phyloP scores from a whole-genome alignment of 2,888 invertebrate genomes.

The Pheosia tremula region DNA sequence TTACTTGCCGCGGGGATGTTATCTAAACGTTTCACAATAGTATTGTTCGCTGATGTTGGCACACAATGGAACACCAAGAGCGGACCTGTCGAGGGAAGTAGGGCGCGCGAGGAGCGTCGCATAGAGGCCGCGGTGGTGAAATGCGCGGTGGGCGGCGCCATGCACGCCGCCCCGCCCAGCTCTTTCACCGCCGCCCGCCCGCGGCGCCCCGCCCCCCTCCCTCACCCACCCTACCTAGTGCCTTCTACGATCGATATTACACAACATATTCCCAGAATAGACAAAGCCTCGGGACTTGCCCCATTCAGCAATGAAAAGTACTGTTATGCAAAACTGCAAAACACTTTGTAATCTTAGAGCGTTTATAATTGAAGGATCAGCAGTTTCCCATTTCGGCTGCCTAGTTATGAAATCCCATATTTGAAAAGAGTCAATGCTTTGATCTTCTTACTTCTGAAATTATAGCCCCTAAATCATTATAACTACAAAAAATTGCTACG shows the following conservation, averaged over 20 bases:
- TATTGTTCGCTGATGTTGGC: slow-evolving; percentile 71
- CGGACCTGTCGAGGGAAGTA: slow-evolving; percentile 77
- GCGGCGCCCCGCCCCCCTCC: slow-evolving; percentile 65
- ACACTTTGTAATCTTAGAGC: neutral
- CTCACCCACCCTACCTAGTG: slow-evolving; percentile 54
- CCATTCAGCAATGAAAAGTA: slow-evolving; percentile 63
- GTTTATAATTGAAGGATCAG: neutral
- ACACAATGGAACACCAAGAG: slow-evolving; percentile 81
- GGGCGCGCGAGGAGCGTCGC: slow-evolving; percentile 68
- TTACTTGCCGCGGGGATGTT: slow-evolving; percentile 68
- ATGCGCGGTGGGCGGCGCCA: slow-evolving; percentile 76
- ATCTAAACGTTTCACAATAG: slow-evolving; percentile 78
- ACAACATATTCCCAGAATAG: slow-evolving; percentile 72
- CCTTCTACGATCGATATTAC: slow-evolving; percentile 62
- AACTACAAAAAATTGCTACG: too few relatives aligned
- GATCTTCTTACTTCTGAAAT: too few relatives aligned
- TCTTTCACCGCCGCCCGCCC: slow-evolving; percentile 80
- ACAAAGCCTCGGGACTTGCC: slow-evolving; percentile 69
- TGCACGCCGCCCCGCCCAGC: slow-evolving; percentile 79
- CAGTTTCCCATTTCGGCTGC: neutral
- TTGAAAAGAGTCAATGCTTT: too few relatives aligned
- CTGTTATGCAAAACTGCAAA: slow-evolving; percentile 56
- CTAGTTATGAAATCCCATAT: neutral
- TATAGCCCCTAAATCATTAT: too few relatives aligned
- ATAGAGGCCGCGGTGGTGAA: slow-evolving; percentile 71